Percentiles rank a stretch among this genome's conserved stretches.
These are phyloP conservation scores for Acropternis orthonyx DNA, from an alignment of 2,797 vertebrate genomes.

Conservation along the genomic window DNA sequence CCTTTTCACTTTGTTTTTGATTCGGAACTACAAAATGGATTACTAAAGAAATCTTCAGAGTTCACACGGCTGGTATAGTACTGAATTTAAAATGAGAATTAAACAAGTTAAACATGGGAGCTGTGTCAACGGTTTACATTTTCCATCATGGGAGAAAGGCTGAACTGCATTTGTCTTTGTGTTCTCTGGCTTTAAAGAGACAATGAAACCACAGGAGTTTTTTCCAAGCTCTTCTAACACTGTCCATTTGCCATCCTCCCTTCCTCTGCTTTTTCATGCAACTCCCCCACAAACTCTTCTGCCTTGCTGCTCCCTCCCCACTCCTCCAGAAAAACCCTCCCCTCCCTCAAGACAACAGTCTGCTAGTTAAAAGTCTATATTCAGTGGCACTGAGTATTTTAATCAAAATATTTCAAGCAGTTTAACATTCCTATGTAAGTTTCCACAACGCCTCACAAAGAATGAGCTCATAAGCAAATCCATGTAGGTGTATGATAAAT, in stretches of 20 bases:
- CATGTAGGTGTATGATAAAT: conserved; percentile 73
- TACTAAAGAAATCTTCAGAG: conserved; percentile 86
- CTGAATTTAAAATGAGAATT: conserved; percentile 88
- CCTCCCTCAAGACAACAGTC: conserved; percentile 20
- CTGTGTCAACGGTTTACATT: conserved; percentile 79
- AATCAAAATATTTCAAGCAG: conserved; percentile 77
- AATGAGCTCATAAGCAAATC: conserved; percentile 72
- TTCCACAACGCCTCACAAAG: conserved; percentile 63
- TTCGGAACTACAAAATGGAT: conserved; percentile 96
- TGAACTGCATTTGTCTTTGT: conserved; percentile 79
- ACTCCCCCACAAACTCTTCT: neutral
- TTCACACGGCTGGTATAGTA: conserved; percentile 84
- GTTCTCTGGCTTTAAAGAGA: conserved; percentile 73
- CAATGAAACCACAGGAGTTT: conserved; percentile 82
- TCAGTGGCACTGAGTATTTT: conserved; percentile 56
- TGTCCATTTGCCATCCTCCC: conserved; percentile 68
- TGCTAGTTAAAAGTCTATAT: conserved; percentile 28
- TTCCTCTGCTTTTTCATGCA: conserved; percentile 66
- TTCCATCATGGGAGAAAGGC: conserved; percentile 79
- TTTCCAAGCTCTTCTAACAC: conserved; percentile 76
- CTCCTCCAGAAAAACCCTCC: neutral
- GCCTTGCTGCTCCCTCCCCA: neutral
- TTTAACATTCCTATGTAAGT: conserved; percentile 73
- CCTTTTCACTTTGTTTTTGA: conserved; percentile 94
- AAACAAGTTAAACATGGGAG: conserved; percentile 84